Conservation (phyloP, 2,888 invertebrate genomes). For the Rhimphoctona megacephalus region DNA sequence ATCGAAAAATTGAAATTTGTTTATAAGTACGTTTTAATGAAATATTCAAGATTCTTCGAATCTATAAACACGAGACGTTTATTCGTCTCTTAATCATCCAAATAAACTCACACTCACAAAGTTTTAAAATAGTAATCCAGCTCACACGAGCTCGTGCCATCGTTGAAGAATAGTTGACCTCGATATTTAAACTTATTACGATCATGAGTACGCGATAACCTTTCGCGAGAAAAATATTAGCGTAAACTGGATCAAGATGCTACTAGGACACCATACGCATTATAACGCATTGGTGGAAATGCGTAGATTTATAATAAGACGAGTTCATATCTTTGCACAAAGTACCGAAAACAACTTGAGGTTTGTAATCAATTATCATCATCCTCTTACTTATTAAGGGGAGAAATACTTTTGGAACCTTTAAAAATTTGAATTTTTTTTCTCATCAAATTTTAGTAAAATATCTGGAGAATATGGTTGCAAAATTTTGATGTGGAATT, state of each 20-base stretch:
- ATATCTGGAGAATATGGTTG: too few relatives aligned
- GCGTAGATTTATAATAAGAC: not conserved
- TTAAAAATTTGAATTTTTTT: too few relatives aligned
- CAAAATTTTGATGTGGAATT: too few relatives aligned
- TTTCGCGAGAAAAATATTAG: constrained; percentile 44
- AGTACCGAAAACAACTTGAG: not conserved
- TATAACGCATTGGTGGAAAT: not conserved
- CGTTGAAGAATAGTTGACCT: not conserved
- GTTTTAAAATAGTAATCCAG: not conserved
- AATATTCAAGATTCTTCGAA: too few relatives aligned
- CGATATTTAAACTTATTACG: not conserved
- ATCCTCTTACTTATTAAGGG: too few relatives aligned
- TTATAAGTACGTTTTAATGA: too few relatives aligned
- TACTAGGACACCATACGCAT: constrained; percentile 18
- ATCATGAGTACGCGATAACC: constrained; percentile 46
- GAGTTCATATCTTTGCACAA: not conserved
- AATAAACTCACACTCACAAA: not conserved
- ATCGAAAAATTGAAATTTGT: too few relatives aligned
- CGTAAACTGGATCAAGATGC: constrained; percentile 39
- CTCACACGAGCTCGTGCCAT: too few relatives aligned
- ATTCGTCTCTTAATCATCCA: not conserved
- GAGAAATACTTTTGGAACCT: too few relatives aligned
- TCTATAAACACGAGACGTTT: too few relatives aligned
- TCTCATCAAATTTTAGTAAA: too few relatives aligned
- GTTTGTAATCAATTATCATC: not conserved